These are phyloP conservation scores for Drosophila macrospina DNA, from an alignment of 2,888 invertebrate species.

Conservation along the genomic window DNA sequence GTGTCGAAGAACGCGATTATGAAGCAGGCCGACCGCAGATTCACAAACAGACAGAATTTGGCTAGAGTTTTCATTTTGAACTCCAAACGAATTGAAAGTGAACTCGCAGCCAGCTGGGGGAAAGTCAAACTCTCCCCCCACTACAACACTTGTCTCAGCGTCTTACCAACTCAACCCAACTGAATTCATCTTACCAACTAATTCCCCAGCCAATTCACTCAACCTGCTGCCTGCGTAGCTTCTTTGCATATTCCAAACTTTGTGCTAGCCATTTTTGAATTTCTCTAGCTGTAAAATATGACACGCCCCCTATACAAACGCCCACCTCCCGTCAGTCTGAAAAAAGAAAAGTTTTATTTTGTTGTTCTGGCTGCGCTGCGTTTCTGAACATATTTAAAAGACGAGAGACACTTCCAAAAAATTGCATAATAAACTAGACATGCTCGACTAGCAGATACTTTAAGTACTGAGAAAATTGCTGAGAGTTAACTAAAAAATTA, in stretches of 20 bases:
- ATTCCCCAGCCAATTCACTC: constrained; percentile 55
- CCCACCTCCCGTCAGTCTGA: constrained; percentile 48
- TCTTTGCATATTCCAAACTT: constrained; percentile 69
- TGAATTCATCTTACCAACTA: neutral
- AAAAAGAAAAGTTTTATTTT: constrained; percentile 61
- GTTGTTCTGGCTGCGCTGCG: constrained; percentile 40
- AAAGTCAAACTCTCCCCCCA: neutral
- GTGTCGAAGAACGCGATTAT: constrained; percentile 22
- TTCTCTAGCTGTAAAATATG: constrained; percentile 56
- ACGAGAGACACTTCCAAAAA: constrained; percentile 28
- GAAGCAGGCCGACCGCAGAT: constrained; percentile 32
- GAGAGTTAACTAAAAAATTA: no score
- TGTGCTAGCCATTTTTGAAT: neutral
- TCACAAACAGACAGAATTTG: constrained; percentile 34
- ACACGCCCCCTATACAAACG: neutral
- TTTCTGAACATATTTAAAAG: constrained; percentile 26
- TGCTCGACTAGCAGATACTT: neutral
- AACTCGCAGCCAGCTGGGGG: constrained; percentile 18
- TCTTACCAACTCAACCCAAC: no score
- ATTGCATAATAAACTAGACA: neutral
- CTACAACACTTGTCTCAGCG: neutral
- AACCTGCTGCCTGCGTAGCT: constrained; percentile 34
- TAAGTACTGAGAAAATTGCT: neutral
- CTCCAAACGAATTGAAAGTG: constrained; percentile 5
- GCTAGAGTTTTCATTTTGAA: constrained; percentile 29